Evolutionary conservation across 2,113 vertebrate species (phyloP), one percentile per base, ranked within the genome.

Genomic region (Onychorhynchus coronatus): DNA sequence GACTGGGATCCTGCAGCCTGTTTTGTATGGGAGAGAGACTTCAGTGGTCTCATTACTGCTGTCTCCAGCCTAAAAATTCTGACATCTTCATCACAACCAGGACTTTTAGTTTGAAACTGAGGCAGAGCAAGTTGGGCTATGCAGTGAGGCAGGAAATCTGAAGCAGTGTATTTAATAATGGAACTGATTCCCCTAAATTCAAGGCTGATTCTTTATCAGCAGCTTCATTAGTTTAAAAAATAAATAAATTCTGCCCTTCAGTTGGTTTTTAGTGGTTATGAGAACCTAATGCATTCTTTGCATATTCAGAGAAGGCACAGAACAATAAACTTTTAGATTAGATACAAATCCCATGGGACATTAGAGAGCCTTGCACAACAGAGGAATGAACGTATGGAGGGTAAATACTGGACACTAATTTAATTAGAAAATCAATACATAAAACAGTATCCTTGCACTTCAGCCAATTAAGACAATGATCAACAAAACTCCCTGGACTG

Each of bases 341-440:
- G 39, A 63, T 47, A 15, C 50, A 62, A 76, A 71, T 14, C 65
- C 68, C 1, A 0, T 37, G 65, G 80, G 65, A 80, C 19, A 12
- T 80, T 58, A 83, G 39, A 74, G 5, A 66, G 35, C 42, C 46
- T 92, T 86, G 68, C 33, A 74, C 55, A 78, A 74, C 27, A 92
- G 55, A 81, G 30, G 20, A 91, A 92, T 78, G 92, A 93, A 77
- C 76, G 84, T 86, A 80, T 39, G 55, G 42, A 95, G 65, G 73
- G 56, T 84, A 81, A 95, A 95, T 81, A 89, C 8, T 39, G 84
- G 83, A n/a, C 50, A 47, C 66, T 85, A 81, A 95, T 89, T 91
- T 92, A n/a, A 92, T 95, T 91, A 93, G 68, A 84, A 95, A 97
- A 93, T 95, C 93, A 84, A 95, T 95, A 81, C 47, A 62, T 71